These are phyloP conservation scores for Mercenaria mercenaria DNA, from an alignment of 1,140 invertebrate species.

Conservation along the genomic window DNA sequence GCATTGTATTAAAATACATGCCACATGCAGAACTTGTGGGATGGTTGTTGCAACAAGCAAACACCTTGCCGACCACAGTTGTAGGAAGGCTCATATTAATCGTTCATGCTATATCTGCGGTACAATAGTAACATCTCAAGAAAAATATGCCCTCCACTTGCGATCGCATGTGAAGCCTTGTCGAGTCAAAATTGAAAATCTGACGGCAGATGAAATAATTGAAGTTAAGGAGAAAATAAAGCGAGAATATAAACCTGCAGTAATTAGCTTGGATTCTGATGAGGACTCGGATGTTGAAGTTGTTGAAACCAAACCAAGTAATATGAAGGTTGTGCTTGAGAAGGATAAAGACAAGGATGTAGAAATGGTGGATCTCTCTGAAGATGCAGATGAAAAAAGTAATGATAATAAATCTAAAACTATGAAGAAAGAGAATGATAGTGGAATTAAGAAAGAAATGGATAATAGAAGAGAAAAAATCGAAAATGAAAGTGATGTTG, in stretches of 20 bases:
- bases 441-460: constrained; percentile 11
- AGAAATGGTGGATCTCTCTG: constrained; percentile 42
- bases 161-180: constrained; percentile 78
- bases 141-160: constrained; percentile 80
- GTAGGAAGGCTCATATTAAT: constrained; percentile 42
- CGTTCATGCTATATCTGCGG: constrained; percentile 78
- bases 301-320: constrained; percentile 43
- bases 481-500: constrained; percentile 44
- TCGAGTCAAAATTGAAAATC: constrained; percentile 68
- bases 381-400: constrained; percentile 33
- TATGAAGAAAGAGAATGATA: constrained; percentile 45
- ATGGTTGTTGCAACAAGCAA: constrained; percentile 80
- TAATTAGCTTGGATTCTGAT: constrained; percentile 49
- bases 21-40: constrained; percentile 82
- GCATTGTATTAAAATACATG: constrained; percentile 81
- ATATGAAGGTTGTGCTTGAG: constrained; percentile 34
- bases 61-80: constrained; percentile 76
- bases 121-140: constrained; percentile 77
- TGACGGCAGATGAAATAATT: constrained; percentile 64
- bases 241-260: constrained; percentile 53
- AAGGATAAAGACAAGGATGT: constrained; percentile 39
- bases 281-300: constrained; percentile 56
- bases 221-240: constrained; percentile 48
- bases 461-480: constrained; percentile 32
- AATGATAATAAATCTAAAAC: too few species aligned